Percentiles rank a stretch among this genome's conserved stretches.
phyloP scores from a whole-genome alignment of 2,888 invertebrate species.

The Cataglyphis cursor region DNA sequence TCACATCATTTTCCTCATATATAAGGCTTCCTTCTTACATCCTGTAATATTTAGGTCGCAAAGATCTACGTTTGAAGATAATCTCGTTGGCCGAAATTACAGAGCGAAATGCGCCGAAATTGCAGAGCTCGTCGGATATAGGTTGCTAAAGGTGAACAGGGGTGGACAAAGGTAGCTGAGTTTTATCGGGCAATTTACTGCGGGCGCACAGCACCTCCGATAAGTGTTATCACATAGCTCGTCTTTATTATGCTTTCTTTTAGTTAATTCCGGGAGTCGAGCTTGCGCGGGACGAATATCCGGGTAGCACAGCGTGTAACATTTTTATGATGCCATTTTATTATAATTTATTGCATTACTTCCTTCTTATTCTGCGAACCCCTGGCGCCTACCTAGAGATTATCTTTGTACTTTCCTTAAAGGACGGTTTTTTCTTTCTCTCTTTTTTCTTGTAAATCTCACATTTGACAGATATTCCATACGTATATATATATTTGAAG shows the following conservation, averaged over 20 bases:
- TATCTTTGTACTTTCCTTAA: constrained; percentile 4
- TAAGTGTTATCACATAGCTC: constrained; percentile 60
- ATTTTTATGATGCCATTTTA: constrained; percentile 45
- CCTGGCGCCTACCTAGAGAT: constrained; percentile 12
- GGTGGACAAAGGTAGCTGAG: background rate
- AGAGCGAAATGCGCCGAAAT: constrained; percentile 54
- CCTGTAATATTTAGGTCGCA: constrained; percentile 30
- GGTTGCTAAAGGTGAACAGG: constrained; percentile 23
- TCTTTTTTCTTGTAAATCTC: background rate
- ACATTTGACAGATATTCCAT: background rate
- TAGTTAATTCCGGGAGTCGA: constrained; percentile 47
- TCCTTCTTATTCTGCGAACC: constrained; percentile 26
- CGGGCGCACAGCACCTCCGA: constrained; percentile 27
- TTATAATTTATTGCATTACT: constrained; percentile 30
- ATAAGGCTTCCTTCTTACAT: constrained; percentile 25
- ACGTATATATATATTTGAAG: background rate
- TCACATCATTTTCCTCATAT: constrained; percentile 24
- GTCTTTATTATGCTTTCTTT: constrained; percentile 58
- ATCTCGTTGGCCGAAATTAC: constrained; percentile 53
- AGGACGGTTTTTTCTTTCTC: background rate
- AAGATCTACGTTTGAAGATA: constrained; percentile 51
- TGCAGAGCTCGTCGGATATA: constrained; percentile 12
- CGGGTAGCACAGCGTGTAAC: background rate
- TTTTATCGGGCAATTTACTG: constrained; percentile 51
- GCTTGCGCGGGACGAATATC: background rate